Conservation (phyloP, 2,797 vertebrate genomes). For the Passerculus sandwichensis region DNA sequence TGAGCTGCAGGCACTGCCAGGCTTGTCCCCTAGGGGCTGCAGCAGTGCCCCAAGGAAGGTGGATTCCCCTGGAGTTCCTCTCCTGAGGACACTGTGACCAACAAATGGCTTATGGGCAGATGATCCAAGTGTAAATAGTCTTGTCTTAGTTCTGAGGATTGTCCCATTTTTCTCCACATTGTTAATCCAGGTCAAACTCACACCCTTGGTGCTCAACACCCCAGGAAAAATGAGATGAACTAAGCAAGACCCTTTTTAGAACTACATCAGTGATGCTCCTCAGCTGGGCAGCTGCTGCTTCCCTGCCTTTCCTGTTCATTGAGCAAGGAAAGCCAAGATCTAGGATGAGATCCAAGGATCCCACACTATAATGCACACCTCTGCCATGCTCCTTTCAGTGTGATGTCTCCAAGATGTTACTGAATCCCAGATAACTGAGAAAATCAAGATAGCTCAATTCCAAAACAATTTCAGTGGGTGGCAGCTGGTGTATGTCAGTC, state of each 20-base stretch:
- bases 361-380: not conserved
- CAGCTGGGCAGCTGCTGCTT: not conserved
- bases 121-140: not conserved
- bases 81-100: not conserved
- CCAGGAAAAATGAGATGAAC: not conserved
- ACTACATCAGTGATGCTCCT: not conserved
- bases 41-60: not conserved
- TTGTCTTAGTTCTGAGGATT: not conserved
- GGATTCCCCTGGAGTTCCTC: not conserved
- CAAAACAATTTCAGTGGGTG: not conserved
- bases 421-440: not conserved
- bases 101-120: not conserved
- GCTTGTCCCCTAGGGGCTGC: not conserved
- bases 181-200: not conserved
- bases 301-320: not conserved
- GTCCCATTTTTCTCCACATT: not conserved
- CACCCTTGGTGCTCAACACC: not conserved
- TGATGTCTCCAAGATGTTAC: not conserved
- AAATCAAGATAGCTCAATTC: not conserved
- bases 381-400: not conserved
- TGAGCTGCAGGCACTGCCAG: constrained; percentile 46
- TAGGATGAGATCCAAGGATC: not conserved
- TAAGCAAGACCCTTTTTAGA: not conserved
- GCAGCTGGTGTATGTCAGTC: not conserved
- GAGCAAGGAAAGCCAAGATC: not conserved